phyloP scores from a whole-genome alignment of 2,888 invertebrate genomes.

The Agrochola lota region DNA sequence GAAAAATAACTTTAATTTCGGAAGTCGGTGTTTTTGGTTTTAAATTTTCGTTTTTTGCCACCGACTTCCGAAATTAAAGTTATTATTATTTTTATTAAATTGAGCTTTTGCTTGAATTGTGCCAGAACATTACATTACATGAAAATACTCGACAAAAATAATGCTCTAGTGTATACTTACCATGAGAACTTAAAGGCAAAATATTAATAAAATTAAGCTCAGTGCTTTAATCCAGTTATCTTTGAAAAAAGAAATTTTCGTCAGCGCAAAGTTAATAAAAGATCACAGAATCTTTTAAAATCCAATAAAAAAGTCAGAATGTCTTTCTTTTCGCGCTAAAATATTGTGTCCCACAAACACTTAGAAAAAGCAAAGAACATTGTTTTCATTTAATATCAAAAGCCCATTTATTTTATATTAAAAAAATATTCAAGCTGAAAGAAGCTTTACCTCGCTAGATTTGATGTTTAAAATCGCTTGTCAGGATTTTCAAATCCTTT shows the following conservation, averaged over 20 bases:
- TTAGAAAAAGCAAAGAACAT: slow-evolving; percentile 33
- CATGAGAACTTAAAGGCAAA: background rate
- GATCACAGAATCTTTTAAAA: slow-evolving; percentile 13
- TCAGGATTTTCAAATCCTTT: slow-evolving; percentile 21
- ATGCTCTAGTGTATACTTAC: no score
- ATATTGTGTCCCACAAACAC: slow-evolving; percentile 46
- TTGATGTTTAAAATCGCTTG: slow-evolving; percentile 38
- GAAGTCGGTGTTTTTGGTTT: no score
- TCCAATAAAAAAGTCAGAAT: slow-evolving; percentile 39
- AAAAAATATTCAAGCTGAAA: slow-evolving; percentile 29
- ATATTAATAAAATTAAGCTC: background rate
- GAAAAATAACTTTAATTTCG: no score
- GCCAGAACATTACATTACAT: no score
- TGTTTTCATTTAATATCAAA: slow-evolving; percentile 58
- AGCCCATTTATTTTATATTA: slow-evolving; percentile 58
- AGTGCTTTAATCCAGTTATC: slow-evolving; percentile 9
- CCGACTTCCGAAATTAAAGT: no score
- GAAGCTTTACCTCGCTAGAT: fast-evolving
- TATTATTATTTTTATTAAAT: no score
- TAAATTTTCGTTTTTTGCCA: no score
- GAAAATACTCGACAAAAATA: no score
- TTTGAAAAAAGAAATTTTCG: background rate
- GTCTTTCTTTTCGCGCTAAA: slow-evolving; percentile 36
- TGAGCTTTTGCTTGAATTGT: no score
- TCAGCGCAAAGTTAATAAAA: slow-evolving; percentile 16